phyloP scores from a whole-genome alignment of 2,888 invertebrate species.

The Drosophila mimetica region DNA sequence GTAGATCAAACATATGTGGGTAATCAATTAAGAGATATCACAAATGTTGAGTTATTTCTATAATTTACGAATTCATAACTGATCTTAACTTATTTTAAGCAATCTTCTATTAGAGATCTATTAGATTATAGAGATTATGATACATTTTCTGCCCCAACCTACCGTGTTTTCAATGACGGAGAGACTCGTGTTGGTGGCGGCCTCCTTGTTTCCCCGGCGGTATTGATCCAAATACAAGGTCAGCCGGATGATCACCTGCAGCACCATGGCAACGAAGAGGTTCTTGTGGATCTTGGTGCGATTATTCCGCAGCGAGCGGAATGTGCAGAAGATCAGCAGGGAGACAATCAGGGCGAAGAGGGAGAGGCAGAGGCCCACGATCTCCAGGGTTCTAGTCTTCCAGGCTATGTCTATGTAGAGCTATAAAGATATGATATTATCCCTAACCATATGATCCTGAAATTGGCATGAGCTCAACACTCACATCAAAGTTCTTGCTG shows the following conservation, averaged over 20 bases:
- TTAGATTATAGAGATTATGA: too few relatives aligned
- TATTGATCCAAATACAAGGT: slow-evolving; percentile 91
- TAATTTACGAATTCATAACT: too few relatives aligned
- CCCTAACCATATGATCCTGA: slow-evolving; percentile 46
- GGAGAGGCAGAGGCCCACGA: slow-evolving; percentile 93
- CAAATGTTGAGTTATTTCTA: too few relatives aligned
- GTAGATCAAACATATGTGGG: background rate
- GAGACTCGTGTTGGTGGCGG: slow-evolving; percentile 80
- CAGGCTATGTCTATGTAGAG: slow-evolving; percentile 88
- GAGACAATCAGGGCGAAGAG: slow-evolving; percentile 90
- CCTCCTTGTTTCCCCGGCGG: slow-evolving; percentile 80
- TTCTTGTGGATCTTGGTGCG: slow-evolving; percentile 94
- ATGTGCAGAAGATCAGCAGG: slow-evolving; percentile 91
- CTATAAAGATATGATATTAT: slow-evolving; percentile 84
- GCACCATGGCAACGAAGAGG: slow-evolving; percentile 92
- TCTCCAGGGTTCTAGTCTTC: slow-evolving; percentile 91
- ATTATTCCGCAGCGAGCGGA: slow-evolving; percentile 91
- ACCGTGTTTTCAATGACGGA: slow-evolving; percentile 88
- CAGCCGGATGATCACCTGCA: slow-evolving; percentile 90
- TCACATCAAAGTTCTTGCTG: slow-evolving; percentile 83
- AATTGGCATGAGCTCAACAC: background rate
- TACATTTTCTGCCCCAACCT: background rate
- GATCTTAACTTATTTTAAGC: too few relatives aligned
- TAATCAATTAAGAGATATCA: too few relatives aligned
- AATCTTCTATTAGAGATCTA: too few relatives aligned